Evolutionary conservation across 1,140 invertebrate genomes (phyloP).

Genomic region (Drosophila miranda): DNA sequence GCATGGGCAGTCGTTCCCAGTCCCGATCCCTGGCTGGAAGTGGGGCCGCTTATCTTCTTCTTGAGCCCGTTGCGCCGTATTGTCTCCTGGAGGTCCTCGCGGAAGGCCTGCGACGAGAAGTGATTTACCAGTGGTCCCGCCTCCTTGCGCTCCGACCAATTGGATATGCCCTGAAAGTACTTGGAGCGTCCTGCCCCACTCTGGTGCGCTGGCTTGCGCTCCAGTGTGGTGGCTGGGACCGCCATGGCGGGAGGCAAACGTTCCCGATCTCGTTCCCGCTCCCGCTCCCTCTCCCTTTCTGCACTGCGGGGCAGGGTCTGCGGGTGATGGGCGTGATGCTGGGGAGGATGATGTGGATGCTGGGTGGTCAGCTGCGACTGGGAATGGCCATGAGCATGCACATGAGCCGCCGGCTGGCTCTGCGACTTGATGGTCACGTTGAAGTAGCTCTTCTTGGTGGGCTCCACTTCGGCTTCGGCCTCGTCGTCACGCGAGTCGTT

Average conservation of each 20-base stretch:
- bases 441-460: constrained; percentile 88
- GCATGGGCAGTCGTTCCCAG: not conserved
- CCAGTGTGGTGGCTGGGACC: constrained; percentile 40
- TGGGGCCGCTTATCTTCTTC: constrained; percentile 41
- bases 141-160: constrained; percentile 89
- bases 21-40: constrained; percentile 14
- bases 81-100: constrained; percentile 80
- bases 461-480: constrained; percentile 83
- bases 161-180: constrained; percentile 88
- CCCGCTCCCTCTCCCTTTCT: constrained; percentile 38
- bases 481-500: constrained; percentile 85
- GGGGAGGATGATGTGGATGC: constrained; percentile 12
- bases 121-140: constrained; percentile 55
- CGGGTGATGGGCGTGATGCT: constrained; percentile 31
- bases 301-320: constrained; percentile 63
- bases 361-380: constrained; percentile 26
- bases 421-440: constrained; percentile 90
- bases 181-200: constrained; percentile 68
- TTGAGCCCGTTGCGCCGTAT: constrained; percentile 71
- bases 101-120: constrained; percentile 77
- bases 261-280: constrained; percentile 26
- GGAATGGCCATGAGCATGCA: constrained; percentile 12
- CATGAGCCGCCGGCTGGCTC: constrained; percentile 79
- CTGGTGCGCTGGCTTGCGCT: constrained; percentile 41
- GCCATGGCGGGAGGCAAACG: constrained; percentile 6